These are phyloP conservation scores for Phylloscopus collybita DNA, from an alignment of 2,797 vertebrate genomes.

Conservation along the genomic window DNA sequence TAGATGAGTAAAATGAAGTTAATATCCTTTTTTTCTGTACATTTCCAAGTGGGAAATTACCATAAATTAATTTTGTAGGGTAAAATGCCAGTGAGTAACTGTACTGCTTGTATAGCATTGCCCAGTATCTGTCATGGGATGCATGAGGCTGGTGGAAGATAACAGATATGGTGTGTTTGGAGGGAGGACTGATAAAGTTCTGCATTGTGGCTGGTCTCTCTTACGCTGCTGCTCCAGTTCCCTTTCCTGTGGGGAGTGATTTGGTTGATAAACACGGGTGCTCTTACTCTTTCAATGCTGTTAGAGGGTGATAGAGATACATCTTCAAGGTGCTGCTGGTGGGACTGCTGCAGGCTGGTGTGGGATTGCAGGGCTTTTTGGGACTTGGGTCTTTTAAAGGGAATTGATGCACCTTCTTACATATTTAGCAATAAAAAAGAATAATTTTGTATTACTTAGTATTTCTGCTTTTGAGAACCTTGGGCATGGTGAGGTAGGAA, in stretches of 20 bases:
- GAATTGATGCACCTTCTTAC: neutral
- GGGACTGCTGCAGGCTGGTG: neutral
- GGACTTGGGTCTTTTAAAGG: fast-evolving
- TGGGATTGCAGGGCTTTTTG: neutral
- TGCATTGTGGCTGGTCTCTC: too few species aligned
- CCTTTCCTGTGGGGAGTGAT: neutral
- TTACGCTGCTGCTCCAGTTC: neutral
- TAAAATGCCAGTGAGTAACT: neutral
- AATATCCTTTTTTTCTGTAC: neutral
- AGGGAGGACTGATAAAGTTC: neutral
- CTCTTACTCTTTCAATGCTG: neutral
- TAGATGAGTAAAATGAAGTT: neutral
- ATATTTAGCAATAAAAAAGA: neutral
- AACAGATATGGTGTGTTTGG: neutral
- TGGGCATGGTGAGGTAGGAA: neutral
- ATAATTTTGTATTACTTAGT: neutral
- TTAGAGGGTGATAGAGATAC: neutral
- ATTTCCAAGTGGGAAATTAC: neutral
- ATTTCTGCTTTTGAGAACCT: neutral
- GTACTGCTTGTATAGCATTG: neutral
- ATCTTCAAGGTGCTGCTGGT: neutral
- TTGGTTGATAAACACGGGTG: neutral
- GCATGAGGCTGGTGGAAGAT: fast-evolving
- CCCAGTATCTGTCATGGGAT: neutral
- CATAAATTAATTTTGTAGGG: neutral